A percentile compares a stretch with the other conserved stretches of the same genome.
Conservation (phyloP, 2,888 invertebrate genomes). For the Apodemia hepburni region DNA sequence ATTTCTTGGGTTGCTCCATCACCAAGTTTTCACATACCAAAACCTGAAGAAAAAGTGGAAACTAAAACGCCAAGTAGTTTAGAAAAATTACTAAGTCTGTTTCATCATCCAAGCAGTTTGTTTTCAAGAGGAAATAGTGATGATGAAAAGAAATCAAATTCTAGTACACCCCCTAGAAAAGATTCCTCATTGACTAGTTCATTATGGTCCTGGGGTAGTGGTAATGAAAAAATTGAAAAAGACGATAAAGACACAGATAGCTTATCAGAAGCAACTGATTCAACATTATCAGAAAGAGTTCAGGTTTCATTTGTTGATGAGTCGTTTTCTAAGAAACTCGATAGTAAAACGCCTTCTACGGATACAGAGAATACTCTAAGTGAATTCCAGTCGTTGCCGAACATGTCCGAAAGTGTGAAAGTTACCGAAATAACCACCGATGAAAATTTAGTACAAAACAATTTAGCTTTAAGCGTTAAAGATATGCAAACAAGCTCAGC, state of each 20-base stretch:
- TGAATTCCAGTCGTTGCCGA: slow-evolving; percentile 66
- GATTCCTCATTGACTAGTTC: slow-evolving; percentile 66
- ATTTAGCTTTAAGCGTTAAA: slow-evolving; percentile 68
- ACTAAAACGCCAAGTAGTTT: slow-evolving; percentile 77
- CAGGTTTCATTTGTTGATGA: slow-evolving; percentile 72
- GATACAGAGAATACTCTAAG: slow-evolving; percentile 71
- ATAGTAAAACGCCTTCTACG: slow-evolving; percentile 70
- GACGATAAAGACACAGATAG: slow-evolving; percentile 55
- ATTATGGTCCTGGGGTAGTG: slow-evolving; percentile 73
- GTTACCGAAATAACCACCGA: slow-evolving; percentile 73
- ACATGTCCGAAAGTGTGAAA: slow-evolving; percentile 40
- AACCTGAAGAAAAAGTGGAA: slow-evolving; percentile 57
- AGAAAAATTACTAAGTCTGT: slow-evolving; percentile 83
- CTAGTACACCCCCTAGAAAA: slow-evolving; percentile 66
- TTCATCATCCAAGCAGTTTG: slow-evolving; percentile 82
- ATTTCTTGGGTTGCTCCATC: slow-evolving; percentile 81
- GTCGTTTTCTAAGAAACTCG: slow-evolving; percentile 66
- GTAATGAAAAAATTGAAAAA: slow-evolving; percentile 49
- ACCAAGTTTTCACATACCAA: slow-evolving; percentile 59
- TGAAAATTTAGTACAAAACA: slow-evolving; percentile 72
- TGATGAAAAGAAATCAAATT: slow-evolving; percentile 62
- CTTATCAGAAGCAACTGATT: slow-evolving; percentile 65
- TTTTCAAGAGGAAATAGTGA: slow-evolving; percentile 73
- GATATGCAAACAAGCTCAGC: slow-evolving; percentile 44
- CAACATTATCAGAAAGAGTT: slow-evolving; percentile 67